phyloP scores from a whole-genome alignment of 2,113 vertebrate genomes.

The rat (Rattus norvegicus) region GRCr8 NC_086039.1:101447001-101447500 shows the following conservation, averaged over 20 bases:
- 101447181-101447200: slow-evolving; percentile 61
- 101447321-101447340: slow-evolving; percentile 65
- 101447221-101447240: slow-evolving; percentile 72
- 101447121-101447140: slow-evolving; percentile 67
- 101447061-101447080: slow-evolving; percentile 66
- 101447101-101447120: slow-evolving; percentile 71
- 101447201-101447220: slow-evolving; percentile 69
- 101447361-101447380: slow-evolving; percentile 57
- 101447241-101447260: slow-evolving; percentile 74
- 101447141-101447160: slow-evolving; percentile 71
- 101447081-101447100: slow-evolving; percentile 71
- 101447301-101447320: slow-evolving; percentile 55
- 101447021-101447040: slow-evolving; percentile 76
- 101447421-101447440: slow-evolving; percentile 29
- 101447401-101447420: not conserved
- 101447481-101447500: slow-evolving; percentile 32
- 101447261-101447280: slow-evolving; percentile 70
- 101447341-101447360: slow-evolving; percentile 54
- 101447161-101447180: slow-evolving; percentile 60
- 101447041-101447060: slow-evolving; percentile 73
- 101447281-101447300: slow-evolving; percentile 55
- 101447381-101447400: slow-evolving; percentile 33
- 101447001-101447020: slow-evolving; percentile 62
- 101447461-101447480: slow-evolving; percentile 37
- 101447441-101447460: not conserved